phyloP scores from a whole-genome alignment of 2,888 invertebrate species.

The Itoplectis maculator region DNA sequence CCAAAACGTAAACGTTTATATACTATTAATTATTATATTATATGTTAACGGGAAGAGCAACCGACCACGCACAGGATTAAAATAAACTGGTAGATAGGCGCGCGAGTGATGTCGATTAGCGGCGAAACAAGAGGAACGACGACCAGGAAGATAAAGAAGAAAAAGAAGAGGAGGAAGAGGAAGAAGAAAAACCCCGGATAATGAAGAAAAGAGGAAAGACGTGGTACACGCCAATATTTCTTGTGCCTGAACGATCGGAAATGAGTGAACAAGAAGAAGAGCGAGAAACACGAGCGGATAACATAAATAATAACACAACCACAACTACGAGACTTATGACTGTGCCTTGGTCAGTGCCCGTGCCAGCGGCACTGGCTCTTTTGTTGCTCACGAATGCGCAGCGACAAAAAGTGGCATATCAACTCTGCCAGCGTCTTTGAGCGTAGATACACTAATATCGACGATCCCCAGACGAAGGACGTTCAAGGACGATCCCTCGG shows the following conservation, averaged over 20 bases:
- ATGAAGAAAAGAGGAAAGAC: conserved; percentile 26
- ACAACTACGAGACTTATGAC: conserved; percentile 80
- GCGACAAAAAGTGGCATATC: conserved; percentile 73
- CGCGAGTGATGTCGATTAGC: conserved; percentile 13
- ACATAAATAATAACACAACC: conserved; percentile 51
- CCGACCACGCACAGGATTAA: conserved; percentile 39
- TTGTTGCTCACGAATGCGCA: conserved; percentile 74
- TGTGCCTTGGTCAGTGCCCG: conserved; percentile 83
- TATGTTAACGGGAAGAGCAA: conserved; percentile 52
- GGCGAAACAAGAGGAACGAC: not conserved
- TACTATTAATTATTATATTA: conserved; percentile 75
- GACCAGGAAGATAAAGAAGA: not conserved
- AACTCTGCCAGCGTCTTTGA: conserved; percentile 74
- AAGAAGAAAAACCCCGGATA: conserved; percentile 63
- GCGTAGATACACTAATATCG: conserved; percentile 64
- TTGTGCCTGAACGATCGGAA: conserved; percentile 34
- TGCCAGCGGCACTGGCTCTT: conserved; percentile 75
- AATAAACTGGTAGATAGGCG: conserved; percentile 33
- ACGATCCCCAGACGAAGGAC: conserved; percentile 29
- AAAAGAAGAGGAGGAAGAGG: conserved; percentile 49
- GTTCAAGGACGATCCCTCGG: no score
- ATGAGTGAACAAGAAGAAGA: conserved; percentile 51
- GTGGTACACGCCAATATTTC: conserved; percentile 13
- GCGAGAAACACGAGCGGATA: not conserved
- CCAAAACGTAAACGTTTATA: conserved; percentile 84